These are phyloP conservation scores for Orthosia cruda DNA, from an alignment of 2,888 invertebrate genomes.

Conservation along the genomic window DNA sequence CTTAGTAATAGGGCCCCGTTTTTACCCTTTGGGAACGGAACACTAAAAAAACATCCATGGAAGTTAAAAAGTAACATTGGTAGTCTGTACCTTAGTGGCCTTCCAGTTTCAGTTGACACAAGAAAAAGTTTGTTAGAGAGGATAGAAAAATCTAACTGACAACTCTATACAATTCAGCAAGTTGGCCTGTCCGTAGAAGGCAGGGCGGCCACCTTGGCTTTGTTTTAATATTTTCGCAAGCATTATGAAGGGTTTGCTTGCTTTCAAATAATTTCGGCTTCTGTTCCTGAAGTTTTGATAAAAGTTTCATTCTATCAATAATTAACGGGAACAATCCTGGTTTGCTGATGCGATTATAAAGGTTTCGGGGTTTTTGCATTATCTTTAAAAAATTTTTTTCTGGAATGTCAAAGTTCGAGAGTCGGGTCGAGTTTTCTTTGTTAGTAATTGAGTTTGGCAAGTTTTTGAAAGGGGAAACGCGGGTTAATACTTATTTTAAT, in stretches of 20 bases:
- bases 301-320: constrained; percentile 92
- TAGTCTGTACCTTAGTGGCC: not conserved
- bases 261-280: constrained; percentile 92
- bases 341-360: constrained; percentile 90
- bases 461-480: constrained; percentile 74
- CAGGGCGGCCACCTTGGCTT: constrained; percentile 90
- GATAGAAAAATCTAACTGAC: constrained; percentile 49
- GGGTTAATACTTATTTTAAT: constrained; percentile 69
- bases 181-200: constrained; percentile 85
- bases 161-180: constrained; percentile 77
- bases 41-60: not conserved
- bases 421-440: constrained; percentile 77
- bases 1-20: no score
- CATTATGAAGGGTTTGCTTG: constrained; percentile 92
- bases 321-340: constrained; percentile 90
- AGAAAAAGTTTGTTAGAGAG: not conserved
- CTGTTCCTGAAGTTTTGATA: constrained; percentile 92
- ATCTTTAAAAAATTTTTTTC: constrained; percentile 79
- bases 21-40: no score
- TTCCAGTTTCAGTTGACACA: no score
- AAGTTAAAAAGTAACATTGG: not conserved
- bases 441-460: constrained; percentile 79
- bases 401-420: constrained; percentile 72
- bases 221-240: constrained; percentile 92
- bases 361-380: constrained; percentile 85